A percentile compares a stretch with the other conserved stretches of the same genome.
These are phyloP conservation scores for Trachemys scripta DNA, from an alignment of 2,113 vertebrate species.

Conservation along the genomic window DNA sequence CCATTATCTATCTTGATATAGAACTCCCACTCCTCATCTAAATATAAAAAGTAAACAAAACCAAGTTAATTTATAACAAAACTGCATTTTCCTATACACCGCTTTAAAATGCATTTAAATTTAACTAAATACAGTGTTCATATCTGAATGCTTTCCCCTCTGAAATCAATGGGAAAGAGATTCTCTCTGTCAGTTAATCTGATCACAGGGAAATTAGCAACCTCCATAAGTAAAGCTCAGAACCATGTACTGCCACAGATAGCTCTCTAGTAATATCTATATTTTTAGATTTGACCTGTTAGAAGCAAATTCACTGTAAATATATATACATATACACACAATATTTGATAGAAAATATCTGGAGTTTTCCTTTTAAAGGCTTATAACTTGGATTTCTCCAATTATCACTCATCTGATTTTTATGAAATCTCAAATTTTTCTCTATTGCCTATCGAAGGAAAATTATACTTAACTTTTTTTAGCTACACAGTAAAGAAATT, in stretches of 20 bases:
- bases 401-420: not conserved
- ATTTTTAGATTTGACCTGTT: slow-evolving; percentile 23
- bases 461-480: too few species aligned
- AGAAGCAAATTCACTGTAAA: slow-evolving; percentile 17
- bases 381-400: slow-evolving; percentile 47
- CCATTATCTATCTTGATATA: not conserved
- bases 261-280: not conserved
- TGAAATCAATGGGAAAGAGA: not conserved
- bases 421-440: too few species aligned
- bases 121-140: not conserved
- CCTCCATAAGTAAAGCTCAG: not conserved
- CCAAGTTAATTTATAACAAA: not conserved
- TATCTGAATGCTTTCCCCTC: not conserved
- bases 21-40: not conserved
- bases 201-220: not conserved
- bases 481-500: not conserved
- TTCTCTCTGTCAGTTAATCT: not conserved
- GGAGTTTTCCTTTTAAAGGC: not conserved
- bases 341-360: slow-evolving; percentile 22
- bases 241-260: not conserved
- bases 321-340: slow-evolving; percentile 34
- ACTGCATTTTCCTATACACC: not conserved
- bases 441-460: too few species aligned
- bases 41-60: not conserved
- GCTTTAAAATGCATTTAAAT: not conserved